These are phyloP conservation scores for Cryptus armator DNA, from an alignment of 2,888 invertebrate genomes.

Conservation along the genomic window DNA sequence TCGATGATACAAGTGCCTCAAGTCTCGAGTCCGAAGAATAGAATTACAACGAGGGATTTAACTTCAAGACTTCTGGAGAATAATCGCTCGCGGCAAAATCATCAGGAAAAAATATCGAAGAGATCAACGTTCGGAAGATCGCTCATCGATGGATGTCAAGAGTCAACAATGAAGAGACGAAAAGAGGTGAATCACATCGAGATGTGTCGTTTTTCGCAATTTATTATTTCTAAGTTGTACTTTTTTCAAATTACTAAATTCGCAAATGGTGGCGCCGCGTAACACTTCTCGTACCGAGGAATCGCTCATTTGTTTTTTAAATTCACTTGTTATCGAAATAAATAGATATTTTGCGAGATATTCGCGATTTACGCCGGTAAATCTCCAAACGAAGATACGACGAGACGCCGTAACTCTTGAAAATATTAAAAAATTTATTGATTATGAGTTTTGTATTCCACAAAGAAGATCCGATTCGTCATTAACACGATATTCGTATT, in stretches of 20 bases:
- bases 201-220: not conserved
- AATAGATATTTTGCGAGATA: not conserved
- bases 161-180: slow-evolving; percentile 63
- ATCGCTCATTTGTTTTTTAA: not conserved
- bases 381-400: not conserved
- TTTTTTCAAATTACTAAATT: not conserved
- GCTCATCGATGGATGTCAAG: slow-evolving; percentile 51
- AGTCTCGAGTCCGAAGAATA: slow-evolving; percentile 62
- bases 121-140: slow-evolving; percentile 54
- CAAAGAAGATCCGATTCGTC: slow-evolving; percentile 4
- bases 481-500: slow-evolving; percentile 3
- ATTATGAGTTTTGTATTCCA: not conserved
- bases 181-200: slow-evolving; percentile 63
- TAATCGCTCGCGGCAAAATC: not conserved
- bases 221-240: not conserved
- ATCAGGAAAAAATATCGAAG: slow-evolving; percentile 5
- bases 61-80: not conserved
- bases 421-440: not conserved
- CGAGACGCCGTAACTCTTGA: not conserved
- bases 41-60: slow-evolving; percentile 20
- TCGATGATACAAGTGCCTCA: slow-evolving; percentile 65
- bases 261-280: not conserved
- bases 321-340: not conserved
- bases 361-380: too few species aligned
- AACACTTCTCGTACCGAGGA: not conserved